phyloP scores from a whole-genome alignment of 2,888 invertebrate species.

The Cephus rjabovi region DNA sequence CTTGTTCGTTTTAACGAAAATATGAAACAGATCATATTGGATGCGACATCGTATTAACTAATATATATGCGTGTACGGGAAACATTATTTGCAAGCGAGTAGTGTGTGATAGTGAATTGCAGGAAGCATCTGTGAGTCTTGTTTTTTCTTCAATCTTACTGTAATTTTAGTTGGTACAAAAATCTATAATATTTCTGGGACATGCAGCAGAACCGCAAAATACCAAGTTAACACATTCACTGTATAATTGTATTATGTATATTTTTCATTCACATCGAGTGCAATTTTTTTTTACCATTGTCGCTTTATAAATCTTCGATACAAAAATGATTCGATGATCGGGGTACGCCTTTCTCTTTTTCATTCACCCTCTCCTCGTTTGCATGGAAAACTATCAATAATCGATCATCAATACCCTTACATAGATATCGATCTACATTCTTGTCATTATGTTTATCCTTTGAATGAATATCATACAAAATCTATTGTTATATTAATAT shows the following conservation, averaged over 20 bases:
- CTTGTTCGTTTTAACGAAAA: no score
- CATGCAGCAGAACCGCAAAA: background rate
- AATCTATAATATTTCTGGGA: background rate
- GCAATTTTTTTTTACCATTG: conserved; percentile 41
- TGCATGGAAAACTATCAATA: conserved; percentile 14
- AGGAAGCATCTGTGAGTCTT: background rate
- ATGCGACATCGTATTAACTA: background rate
- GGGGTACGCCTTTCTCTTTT: conserved; percentile 20
- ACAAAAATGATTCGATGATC: conserved; percentile 44
- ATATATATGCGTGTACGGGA: background rate
- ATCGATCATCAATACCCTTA: conserved; percentile 27
- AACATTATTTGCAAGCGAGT: background rate
- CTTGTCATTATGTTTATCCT: conserved; percentile 26
- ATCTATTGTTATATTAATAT: conserved; percentile 39
- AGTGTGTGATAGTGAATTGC: background rate
- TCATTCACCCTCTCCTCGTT: conserved; percentile 13
- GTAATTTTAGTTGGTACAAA: background rate
- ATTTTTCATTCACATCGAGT: conserved; percentile 47
- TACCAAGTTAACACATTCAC: background rate
- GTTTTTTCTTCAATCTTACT: background rate
- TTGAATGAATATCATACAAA: conserved; percentile 49
- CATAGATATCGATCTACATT: conserved; percentile 24
- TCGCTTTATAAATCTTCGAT: conserved; percentile 41
- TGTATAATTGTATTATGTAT: conserved; percentile 34
- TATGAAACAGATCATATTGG: no score